Evolutionary conservation across 2,888 invertebrate species (phyloP).

Genomic region (Cerastis rubricosa): DNA sequence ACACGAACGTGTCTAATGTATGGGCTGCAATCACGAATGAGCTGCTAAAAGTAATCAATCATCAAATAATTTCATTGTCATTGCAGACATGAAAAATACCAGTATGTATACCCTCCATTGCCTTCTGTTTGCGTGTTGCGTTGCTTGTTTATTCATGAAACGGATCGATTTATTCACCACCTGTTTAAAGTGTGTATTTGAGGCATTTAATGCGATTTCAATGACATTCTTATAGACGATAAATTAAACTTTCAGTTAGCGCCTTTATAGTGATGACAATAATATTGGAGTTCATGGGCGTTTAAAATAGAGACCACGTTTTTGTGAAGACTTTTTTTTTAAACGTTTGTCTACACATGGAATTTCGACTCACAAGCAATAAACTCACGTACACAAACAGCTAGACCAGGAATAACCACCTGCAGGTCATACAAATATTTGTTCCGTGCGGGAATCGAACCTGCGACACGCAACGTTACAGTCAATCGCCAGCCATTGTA

Average conservation of each 20-base stretch:
- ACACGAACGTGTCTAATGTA: conserved; percentile 1
- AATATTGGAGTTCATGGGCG: neutral
- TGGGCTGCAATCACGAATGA: conserved; percentile 32
- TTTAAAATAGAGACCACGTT: neutral
- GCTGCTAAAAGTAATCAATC: conserved; percentile 18
- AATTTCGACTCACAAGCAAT: too few species aligned
- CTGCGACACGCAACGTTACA: too few species aligned
- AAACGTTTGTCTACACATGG: too few species aligned
- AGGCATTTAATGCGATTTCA: conserved; percentile 8
- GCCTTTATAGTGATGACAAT: neutral
- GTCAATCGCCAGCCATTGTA: too few species aligned
- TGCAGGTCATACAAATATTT: too few species aligned
- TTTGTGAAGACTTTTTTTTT: neutral
- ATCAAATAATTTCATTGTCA: conserved; percentile 26
- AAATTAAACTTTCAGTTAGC: conserved; percentile 14
- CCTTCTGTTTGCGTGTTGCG: conserved; percentile 25
- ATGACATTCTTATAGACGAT: conserved; percentile 12
- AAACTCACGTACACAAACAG: too few species aligned
- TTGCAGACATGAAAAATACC: conserved; percentile 19
- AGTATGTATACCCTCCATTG: conserved; percentile 5
- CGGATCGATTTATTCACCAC: conserved; percentile 20
- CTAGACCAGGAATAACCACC: too few species aligned
- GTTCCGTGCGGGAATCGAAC: too few species aligned
- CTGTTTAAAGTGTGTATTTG: conserved; percentile 9
- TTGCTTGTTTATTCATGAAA: conserved; percentile 35